phyloP scores from a whole-genome alignment of 2,797 vertebrate species.

The Alfaro cultratus region DNA sequence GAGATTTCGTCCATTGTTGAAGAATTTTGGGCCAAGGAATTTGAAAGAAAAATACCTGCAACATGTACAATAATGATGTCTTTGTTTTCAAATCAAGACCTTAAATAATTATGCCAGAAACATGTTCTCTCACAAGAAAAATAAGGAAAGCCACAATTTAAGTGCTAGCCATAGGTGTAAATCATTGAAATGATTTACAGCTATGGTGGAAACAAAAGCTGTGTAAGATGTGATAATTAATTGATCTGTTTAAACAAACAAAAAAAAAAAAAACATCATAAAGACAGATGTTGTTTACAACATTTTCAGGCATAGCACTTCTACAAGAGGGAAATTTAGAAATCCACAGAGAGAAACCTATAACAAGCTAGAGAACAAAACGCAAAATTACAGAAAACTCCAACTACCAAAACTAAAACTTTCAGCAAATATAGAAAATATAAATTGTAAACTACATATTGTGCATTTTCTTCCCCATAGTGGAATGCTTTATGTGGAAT shows the following conservation, averaged over 20 bases:
- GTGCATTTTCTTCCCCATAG: neutral
- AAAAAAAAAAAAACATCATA: neutral
- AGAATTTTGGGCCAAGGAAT: neutral
- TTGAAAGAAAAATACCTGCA: neutral
- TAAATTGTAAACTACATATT: neutral
- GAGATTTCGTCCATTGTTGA: neutral
- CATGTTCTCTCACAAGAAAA: neutral
- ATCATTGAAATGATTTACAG: neutral
- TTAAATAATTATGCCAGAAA: neutral
- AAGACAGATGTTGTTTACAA: neutral
- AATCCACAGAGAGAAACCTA: neutral
- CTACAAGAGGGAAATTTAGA: neutral
- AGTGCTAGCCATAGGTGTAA: neutral
- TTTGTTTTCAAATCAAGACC: neutral
- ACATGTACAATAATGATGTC: neutral
- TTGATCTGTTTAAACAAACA: neutral
- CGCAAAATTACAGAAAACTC: neutral
- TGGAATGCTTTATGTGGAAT: slow-evolving; percentile 6
- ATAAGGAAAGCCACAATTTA: neutral
- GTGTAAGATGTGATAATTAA: neutral
- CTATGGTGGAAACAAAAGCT: neutral
- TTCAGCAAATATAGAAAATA: neutral
- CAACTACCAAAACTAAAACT: neutral
- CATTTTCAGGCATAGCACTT: neutral
- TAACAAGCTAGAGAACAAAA: neutral